Conservation (phyloP, 2,113 vertebrate species). For the Podarcis muralis region DNA sequence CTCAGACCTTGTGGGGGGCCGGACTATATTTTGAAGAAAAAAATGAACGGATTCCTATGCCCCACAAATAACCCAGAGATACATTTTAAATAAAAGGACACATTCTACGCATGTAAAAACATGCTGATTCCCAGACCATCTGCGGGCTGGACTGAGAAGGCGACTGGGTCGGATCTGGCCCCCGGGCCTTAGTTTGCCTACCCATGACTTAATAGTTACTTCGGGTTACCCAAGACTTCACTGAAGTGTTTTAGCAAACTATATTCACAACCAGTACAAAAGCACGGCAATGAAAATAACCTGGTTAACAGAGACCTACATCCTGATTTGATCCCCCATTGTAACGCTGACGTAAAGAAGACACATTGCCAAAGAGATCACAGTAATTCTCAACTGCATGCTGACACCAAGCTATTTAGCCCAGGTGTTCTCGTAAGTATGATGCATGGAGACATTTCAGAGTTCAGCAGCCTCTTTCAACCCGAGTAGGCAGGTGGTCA, state of each 20-base stretch:
- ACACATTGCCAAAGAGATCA: conserved; percentile 1
- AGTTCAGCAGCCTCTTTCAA: conserved; percentile 5
- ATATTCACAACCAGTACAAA: neutral
- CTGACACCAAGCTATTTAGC: conserved; percentile 7
- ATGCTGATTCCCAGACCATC: too few species aligned
- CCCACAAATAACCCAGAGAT: too few species aligned
- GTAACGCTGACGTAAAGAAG: conserved; percentile 7
- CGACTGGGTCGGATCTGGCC: too few species aligned
- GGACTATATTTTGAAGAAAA: too few species aligned
- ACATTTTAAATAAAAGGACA: too few species aligned
- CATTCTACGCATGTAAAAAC: too few species aligned
- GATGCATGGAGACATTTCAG: neutral
- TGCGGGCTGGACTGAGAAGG: too few species aligned
- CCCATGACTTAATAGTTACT: neutral
- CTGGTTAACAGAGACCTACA: neutral
- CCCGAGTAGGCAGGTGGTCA: conserved; percentile 1
- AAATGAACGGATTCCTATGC: too few species aligned
- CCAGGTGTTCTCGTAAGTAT: neutral
- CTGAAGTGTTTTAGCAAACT: neutral
- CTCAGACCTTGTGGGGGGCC: too few species aligned
- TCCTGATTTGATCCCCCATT: conserved; percentile 12
- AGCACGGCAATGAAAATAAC: neutral
- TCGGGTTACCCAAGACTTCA: neutral
- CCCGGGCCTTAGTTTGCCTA: too few species aligned
- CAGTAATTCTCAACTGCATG: neutral